Base-by-base conservation (phyloP, 2,888 invertebrate genomes). In the Lacanobia oleracea region DNA sequence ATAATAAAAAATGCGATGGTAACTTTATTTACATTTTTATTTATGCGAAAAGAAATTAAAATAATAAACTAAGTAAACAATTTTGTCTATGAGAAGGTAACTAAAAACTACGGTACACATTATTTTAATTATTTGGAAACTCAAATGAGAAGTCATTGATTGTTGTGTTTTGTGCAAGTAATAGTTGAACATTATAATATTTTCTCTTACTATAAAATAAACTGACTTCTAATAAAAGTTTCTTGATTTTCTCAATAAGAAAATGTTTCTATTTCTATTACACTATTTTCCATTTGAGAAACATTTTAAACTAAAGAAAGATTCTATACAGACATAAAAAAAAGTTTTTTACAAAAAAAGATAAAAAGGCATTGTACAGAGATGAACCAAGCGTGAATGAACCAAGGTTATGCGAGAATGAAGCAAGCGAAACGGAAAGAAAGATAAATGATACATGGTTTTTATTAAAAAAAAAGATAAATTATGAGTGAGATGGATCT, bases 321-420 rank as follows among this genome's bases (percentile, higher is more conserved):
- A 83, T 81, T 86, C 79, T 78, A 88, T 87, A 88, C 86, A 88
- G 82, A 89, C 77, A 86, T 33, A 77, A 78, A 18, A 50, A 61
- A 54, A 51, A 54, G 48, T 64, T 70, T 70, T 83, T 70, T 84
- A 82, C 64, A 81, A 78, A 81, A 83, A 83, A 70, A 91, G 77
- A 86, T 79, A 14, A 85, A 18, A 90, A 90, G 90, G 90, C 90
- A 71, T 86, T 80, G 86, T 61, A 85, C 83, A 90, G 83, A 88
- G 85, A 83, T 89, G 86, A 89, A 87, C 88, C 88, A 83, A 92
- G 93, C 92, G 87, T 89, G 86, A 76, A 79, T 68, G 69, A 87
- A 90, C 84, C 64, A 85, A 88, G 86, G 83, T 89, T 88, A 92
- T 87, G 93, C 91, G 87, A 91, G 92, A 93, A 91, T 87, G 93